Conservation (phyloP, 53 echinoderm and acorn worm genomes). For the Stichopus horrens region DNA sequence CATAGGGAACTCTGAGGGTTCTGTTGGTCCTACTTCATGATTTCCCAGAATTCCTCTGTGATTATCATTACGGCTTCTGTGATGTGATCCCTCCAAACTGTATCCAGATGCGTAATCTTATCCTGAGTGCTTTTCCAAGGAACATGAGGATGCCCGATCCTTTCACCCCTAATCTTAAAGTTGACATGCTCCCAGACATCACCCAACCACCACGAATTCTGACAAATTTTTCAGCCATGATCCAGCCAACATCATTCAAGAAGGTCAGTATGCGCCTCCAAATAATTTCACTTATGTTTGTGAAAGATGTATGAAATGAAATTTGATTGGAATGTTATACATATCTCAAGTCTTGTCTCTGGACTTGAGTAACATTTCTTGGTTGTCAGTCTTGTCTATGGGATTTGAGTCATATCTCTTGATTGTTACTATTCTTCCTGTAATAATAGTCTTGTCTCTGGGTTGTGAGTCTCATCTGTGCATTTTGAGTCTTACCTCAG, state of each 20-base stretch:
- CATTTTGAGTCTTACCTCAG: too few species aligned
- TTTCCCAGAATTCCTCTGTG: constrained; percentile 99
- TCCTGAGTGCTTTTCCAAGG: constrained; percentile 98
- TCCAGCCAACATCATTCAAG: constrained; percentile 95
- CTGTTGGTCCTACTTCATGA: constrained; percentile 94
- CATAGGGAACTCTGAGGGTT: constrained; percentile 85
- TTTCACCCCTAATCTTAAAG: constrained; percentile 98
- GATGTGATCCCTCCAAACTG: constrained; percentile 99
- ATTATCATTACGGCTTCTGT: constrained; percentile 99
- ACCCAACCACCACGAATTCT: constrained; percentile 96
- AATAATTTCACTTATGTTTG: too few species aligned
- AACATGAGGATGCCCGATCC: constrained; percentile 99
- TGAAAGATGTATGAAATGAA: too few species aligned
- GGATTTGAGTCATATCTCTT: too few species aligned
- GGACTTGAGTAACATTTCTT: too few species aligned
- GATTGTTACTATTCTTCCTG: too few species aligned
- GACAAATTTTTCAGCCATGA: constrained; percentile 95
- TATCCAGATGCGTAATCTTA: constrained; percentile 99
- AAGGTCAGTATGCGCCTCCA: constrained; percentile 57
- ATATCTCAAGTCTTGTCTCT: too few species aligned
- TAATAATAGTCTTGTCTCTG: too few species aligned
- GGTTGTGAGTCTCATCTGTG: too few species aligned
- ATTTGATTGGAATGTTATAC: too few species aligned
- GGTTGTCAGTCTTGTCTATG: too few species aligned
- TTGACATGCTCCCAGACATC: constrained; percentile 97